Percentiles rank a stretch among this genome's conserved stretches.
Evolutionary conservation across 2,797 vertebrate genomes (phyloP).

Genomic region (Bryconaethiops microstoma): DNA sequence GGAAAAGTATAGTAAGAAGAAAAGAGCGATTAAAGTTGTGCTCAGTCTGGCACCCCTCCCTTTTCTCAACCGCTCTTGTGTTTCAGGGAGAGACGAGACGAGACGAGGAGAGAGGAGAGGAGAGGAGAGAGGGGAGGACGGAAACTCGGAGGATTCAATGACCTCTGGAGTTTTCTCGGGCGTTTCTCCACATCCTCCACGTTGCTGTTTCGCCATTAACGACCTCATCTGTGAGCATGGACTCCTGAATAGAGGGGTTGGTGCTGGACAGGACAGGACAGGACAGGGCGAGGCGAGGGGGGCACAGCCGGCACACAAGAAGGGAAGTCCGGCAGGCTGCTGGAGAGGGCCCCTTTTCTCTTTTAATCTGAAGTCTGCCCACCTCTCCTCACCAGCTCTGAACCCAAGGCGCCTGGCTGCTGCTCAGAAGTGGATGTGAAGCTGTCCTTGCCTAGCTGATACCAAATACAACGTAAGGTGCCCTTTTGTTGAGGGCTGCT

Average conservation of each 20-base stretch:
- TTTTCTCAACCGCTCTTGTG: slow-evolving; percentile 77
- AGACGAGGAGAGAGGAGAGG: slow-evolving; percentile 39
- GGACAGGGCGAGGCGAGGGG: slow-evolving; percentile 40
- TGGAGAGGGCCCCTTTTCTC: slow-evolving; percentile 69
- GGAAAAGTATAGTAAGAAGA: too few relatives aligned
- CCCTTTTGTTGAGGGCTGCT: slow-evolving; percentile 25
- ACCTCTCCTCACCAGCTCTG: not conserved
- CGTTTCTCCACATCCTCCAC: slow-evolving; percentile 61
- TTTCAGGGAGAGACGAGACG: slow-evolving; percentile 69
- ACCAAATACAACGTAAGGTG: slow-evolving; percentile 15
- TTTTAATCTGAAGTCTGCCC: slow-evolving; percentile 26
- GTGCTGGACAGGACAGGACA: slow-evolving; percentile 46
- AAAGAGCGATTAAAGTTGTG: slow-evolving; percentile 74
- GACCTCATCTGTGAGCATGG: slow-evolving; percentile 27
- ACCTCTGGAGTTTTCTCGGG: slow-evolving; percentile 71
- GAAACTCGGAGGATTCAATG: slow-evolving; percentile 82
- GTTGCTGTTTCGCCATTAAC: slow-evolving; percentile 49
- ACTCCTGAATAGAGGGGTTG: slow-evolving; percentile 38
- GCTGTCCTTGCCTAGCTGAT: slow-evolving; percentile 9
- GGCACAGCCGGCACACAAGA: slow-evolving; percentile 71
- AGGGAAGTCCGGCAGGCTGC: slow-evolving; percentile 76
- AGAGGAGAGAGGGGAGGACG: slow-evolving; percentile 57
- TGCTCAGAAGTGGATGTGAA: not conserved
- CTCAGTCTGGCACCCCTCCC: slow-evolving; percentile 80
- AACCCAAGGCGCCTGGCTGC: not conserved